Conservation (phyloP, 2,113 vertebrate species). For the Ptyas mucosa region DNA sequence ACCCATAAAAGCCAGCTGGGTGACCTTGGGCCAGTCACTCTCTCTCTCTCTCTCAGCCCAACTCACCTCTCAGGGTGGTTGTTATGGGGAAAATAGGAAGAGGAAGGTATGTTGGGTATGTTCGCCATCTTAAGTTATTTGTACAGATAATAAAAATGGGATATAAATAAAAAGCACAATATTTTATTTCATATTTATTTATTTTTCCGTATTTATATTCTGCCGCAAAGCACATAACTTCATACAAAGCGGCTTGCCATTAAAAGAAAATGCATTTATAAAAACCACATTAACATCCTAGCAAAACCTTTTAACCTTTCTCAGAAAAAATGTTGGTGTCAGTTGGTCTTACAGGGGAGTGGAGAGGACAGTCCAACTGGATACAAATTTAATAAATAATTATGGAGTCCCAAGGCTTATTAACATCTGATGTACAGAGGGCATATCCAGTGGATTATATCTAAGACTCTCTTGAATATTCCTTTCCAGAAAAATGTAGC, state of each 20-base stretch:
- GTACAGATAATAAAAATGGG: background rate
- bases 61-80: background rate
- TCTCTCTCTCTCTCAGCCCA: background rate
- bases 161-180: background rate
- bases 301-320: background rate
- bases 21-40: no score
- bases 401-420: background rate
- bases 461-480: background rate
- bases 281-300: background rate
- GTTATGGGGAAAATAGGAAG: background rate
- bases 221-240: background rate
- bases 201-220: background rate
- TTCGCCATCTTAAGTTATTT: background rate
- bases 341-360: background rate
- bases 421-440: background rate
- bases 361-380: background rate
- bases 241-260: background rate
- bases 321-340: background rate
- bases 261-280: background rate
- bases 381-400: background rate
- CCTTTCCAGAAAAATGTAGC: constrained; percentile 35
- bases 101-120: background rate
- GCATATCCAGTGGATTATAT: background rate
- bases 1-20: background rate
- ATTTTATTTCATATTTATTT: background rate